Evolutionary conservation across 1,140 invertebrate species (phyloP), one percentile per base, ranked within the genome.

Genomic region (Drosophila funebris): DNA sequence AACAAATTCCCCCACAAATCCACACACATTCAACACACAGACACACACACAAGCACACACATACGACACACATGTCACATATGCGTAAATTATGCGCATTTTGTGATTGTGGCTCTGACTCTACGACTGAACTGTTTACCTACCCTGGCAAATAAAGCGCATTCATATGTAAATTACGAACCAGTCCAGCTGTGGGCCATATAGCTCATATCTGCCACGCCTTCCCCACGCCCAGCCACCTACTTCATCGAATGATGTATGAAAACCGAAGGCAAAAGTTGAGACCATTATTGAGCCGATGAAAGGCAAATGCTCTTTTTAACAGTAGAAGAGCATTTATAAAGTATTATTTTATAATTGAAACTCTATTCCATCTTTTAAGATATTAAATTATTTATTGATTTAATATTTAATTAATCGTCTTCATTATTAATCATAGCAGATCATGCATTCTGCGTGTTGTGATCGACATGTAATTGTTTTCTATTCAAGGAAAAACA

Each of bases 81-180:
- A 73, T 88, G 56, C 48, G 56, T 58, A 79, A 83, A 83, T 83
- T 88, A 79, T 73, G 72, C 68, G 66, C 44, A 87, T 52, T 33
- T 52, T 31, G 14, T 13, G 29, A 20, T 27, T 31, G 56, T 37
- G 41, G 37, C 31, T 33, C 31, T 11, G 31, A 11, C 31, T 33
- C 44, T 46, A 1, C 11, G 57, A 48, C 62, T 46, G 54, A 82
- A 70, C 68, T 70, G 73, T 77, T 80, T 84, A 53, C 61, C 41
- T 63, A 18, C 36, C 31, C 43, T 16, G 46, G 14, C 78, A 87
- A 87, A 87, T 80, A 88, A 88, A 83, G 83, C 52, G 74, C 78
- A 88, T 88, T 88, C 64, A 83, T 70, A 88, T 88, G 83, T 69
- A 88, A 88, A 88, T 88, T 78, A 71, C 57, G 31, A 36, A 79